A percentile compares a stretch with the other conserved stretches of the same genome.
phyloP scores from a whole-genome alignment of 2,888 invertebrate species.

The Caenorhabditis parvicauda region DNA sequence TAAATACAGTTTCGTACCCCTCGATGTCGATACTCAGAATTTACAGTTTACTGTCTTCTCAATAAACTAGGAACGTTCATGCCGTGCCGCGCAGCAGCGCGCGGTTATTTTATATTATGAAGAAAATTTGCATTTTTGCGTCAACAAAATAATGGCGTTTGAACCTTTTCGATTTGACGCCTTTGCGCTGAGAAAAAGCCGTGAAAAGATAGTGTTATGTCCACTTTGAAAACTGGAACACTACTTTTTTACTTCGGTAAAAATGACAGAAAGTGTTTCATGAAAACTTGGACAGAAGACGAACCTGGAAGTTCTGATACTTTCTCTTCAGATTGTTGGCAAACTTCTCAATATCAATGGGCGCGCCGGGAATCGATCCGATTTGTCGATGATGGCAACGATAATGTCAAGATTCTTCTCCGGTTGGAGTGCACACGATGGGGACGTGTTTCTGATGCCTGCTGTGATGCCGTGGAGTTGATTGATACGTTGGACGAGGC shows the following conservation, averaged over 20 bases:
- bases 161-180: too few species aligned
- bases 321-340: conserved; percentile 54
- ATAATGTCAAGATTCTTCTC: conserved; percentile 54
- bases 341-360: conserved; percentile 58
- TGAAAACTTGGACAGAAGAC: too few species aligned
- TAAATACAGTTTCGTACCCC: neutral
- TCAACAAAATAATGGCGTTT: too few species aligned
- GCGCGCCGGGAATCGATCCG: conserved; percentile 45
- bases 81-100: too few species aligned
- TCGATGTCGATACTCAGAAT: neutral
- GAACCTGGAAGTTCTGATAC: conserved; percentile 60
- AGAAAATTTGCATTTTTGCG: too few species aligned
- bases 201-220: too few species aligned
- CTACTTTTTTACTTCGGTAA: too few species aligned
- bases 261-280: conserved; percentile 3
- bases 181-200: too few species aligned
- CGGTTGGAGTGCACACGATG: conserved; percentile 49
- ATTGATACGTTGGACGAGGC: conserved; percentile 49
- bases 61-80: too few species aligned
- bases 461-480: conserved; percentile 53
- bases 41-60: neutral
- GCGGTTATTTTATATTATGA: too few species aligned
- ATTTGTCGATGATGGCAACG: conserved; percentile 56
- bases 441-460: conserved; percentile 54
- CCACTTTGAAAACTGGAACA: too few species aligned